Percentiles rank a stretch among this genome's conserved stretches.
phyloP scores from a whole-genome alignment of 2,797 vertebrate genomes.

The Falco concolor region DNA sequence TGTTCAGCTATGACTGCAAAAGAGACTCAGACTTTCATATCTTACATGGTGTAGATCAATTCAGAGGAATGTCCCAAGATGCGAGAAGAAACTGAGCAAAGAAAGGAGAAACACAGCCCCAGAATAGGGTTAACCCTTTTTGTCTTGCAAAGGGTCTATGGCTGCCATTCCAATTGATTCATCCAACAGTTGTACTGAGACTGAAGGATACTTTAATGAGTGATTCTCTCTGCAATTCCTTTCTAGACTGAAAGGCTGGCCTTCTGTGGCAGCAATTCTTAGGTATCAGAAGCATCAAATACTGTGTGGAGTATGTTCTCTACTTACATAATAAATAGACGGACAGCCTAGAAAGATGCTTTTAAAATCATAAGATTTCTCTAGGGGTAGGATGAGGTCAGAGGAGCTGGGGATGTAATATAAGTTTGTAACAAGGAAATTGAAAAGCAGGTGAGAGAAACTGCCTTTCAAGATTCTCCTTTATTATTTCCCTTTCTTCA shows the following conservation, averaged over 20 bases:
- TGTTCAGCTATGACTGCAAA: background rate
- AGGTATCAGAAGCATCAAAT: background rate
- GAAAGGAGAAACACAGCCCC: background rate
- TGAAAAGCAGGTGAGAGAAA: conserved; percentile 46
- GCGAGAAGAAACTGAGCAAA: background rate
- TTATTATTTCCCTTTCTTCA: conserved; percentile 51
- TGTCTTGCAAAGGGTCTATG: background rate
- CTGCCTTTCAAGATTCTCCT: conserved; percentile 42
- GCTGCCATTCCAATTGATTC: background rate
- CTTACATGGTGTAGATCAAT: background rate
- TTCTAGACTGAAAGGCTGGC: background rate
- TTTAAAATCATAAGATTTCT: conserved; percentile 8
- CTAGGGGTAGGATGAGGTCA: conserved; percentile 16
- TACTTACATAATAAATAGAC: conserved; percentile 32
- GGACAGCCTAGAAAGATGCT: background rate
- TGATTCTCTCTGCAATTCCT: background rate
- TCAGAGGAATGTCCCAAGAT: background rate
- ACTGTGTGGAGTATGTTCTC: background rate
- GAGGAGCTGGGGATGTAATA: background rate
- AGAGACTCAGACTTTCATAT: background rate
- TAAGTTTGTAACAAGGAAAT: conserved; percentile 33
- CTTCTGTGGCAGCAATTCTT: background rate
- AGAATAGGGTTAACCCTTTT: background rate
- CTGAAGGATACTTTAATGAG: background rate
- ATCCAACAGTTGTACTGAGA: background rate